phyloP scores from a whole-genome alignment of 35 echinoderm and acorn worm genomes.

The Chiridota heheva region DNA sequence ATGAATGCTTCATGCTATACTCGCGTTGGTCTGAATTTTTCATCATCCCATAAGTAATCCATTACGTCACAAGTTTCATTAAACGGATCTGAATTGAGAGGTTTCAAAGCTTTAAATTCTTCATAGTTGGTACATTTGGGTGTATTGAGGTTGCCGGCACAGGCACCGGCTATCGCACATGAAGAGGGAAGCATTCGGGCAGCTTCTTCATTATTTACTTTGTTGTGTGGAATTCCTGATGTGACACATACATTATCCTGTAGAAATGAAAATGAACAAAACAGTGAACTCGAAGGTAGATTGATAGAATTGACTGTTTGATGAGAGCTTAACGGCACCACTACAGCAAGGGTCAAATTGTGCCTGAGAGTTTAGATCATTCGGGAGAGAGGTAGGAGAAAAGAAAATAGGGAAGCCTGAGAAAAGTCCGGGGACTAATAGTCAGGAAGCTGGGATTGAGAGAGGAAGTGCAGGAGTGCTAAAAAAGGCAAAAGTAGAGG shows the following conservation, averaged over 20 bases:
- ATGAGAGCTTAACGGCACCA: background rate
- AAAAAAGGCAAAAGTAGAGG: no score
- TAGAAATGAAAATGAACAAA: constrained; percentile 1
- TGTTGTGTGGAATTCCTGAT: constrained; percentile 47
- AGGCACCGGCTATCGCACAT: background rate
- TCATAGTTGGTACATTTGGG: background rate
- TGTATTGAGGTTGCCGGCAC: background rate
- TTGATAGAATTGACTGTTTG: background rate
- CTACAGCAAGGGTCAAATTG: background rate
- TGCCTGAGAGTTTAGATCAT: background rate
- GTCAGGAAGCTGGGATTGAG: no score
- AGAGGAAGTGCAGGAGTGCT: no score
- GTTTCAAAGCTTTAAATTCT: constrained; percentile 11
- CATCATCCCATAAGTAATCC: constrained; percentile 24
- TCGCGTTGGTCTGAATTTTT: constrained; percentile 34
- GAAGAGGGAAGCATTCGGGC: constrained; percentile 68
- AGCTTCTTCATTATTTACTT: constrained; percentile 71
- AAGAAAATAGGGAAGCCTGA: no score
- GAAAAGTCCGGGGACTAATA: no score
- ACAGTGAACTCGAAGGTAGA: background rate
- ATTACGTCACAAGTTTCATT: constrained; percentile 13
- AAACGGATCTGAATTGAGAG: no score
- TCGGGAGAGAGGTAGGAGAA: background rate
- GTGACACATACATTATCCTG: constrained; percentile 41
- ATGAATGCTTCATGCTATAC: no score